phyloP scores from a whole-genome alignment of 2,113 vertebrate species.

The Hylia prasina region DNA sequence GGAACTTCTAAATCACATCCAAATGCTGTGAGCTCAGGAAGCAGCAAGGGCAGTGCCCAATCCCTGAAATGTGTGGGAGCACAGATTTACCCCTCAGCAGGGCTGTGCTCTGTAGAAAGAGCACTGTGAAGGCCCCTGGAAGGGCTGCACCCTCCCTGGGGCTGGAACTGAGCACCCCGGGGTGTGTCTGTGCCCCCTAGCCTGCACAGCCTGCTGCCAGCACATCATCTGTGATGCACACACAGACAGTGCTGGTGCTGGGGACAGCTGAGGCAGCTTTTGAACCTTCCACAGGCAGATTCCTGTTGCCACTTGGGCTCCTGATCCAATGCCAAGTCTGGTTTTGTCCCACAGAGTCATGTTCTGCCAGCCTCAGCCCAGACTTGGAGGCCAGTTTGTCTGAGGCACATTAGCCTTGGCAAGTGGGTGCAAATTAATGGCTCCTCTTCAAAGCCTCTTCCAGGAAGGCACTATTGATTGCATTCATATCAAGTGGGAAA shows the following conservation, averaged over 20 bases:
- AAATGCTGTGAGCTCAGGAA: not conserved
- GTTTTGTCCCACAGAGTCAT: not conserved
- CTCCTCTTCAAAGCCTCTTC: not conserved
- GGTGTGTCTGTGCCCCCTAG: not conserved
- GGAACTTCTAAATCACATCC: not conserved
- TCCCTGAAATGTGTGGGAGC: not conserved
- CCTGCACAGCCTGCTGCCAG: not conserved
- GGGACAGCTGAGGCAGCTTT: not conserved
- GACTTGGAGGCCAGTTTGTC: not conserved
- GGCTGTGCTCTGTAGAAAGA: not conserved
- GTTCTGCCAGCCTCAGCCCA: not conserved
- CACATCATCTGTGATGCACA: not conserved
- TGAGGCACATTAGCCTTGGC: not conserved
- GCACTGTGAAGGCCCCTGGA: not conserved
- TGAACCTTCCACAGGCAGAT: not conserved
- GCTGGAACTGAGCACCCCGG: not conserved
- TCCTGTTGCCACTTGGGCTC: not conserved
- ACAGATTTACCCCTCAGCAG: not conserved
- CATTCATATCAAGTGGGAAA: not conserved
- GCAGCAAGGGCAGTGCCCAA: not conserved
- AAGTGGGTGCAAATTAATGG: not conserved
- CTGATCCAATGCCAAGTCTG: not conserved
- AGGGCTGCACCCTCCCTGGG: not conserved
- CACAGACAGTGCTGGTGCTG: not conserved
- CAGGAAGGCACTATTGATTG: constrained; percentile 16